Conservation (phyloP, 2,113 vertebrate species). For the Grus americana region DNA sequence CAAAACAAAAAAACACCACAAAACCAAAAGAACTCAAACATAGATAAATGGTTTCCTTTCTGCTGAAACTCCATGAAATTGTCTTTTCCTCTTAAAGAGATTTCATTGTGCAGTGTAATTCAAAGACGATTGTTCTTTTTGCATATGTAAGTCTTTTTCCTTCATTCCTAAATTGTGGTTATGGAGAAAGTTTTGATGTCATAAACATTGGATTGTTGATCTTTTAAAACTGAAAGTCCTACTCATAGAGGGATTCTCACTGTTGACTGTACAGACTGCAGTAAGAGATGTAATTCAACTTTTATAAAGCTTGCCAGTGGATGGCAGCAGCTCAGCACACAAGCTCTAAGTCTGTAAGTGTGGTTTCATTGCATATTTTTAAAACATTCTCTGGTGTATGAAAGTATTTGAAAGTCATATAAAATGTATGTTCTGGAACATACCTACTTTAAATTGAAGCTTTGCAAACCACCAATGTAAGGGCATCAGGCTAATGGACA, state of each 20-base stretch:
- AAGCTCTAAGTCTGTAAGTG: not conserved
- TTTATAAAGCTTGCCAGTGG: not conserved
- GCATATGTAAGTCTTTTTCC: not conserved
- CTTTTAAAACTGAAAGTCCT: not conserved
- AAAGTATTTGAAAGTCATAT: not conserved
- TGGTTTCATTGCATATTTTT: not conserved
- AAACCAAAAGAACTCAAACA: not conserved
- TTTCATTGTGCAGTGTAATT: not conserved
- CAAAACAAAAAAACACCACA: not conserved
- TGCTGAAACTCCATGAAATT: not conserved
- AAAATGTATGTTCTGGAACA: not conserved
- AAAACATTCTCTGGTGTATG: not conserved
- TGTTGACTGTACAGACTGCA: not conserved
- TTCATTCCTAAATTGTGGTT: not conserved
- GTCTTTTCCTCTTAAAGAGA: not conserved
- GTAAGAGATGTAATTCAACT: not conserved
- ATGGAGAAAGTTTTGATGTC: not conserved
- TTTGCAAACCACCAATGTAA: not conserved
- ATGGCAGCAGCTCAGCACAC: slow-evolving; percentile 8
- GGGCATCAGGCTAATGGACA: not conserved
- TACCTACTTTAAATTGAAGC: not conserved
- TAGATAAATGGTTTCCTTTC: not conserved
- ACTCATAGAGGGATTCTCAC: not conserved
- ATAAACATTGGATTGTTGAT: not conserved
- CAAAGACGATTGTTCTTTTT: not conserved